Evolutionary conservation across 2,888 invertebrate species (phyloP).

Genomic region (Ectropis crepuscularia): DNA sequence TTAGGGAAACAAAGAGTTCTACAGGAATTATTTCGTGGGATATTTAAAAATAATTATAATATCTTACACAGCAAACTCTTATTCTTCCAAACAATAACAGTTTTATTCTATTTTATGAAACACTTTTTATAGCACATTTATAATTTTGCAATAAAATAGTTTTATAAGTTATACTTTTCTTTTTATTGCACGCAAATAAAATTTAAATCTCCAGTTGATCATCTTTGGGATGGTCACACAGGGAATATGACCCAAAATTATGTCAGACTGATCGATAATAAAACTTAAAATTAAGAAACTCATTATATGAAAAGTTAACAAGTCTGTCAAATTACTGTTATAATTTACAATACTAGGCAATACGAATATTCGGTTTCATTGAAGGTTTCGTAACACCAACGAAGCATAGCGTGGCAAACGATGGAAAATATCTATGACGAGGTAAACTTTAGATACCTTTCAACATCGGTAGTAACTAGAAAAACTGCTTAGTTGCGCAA

Average conservation of each 20-base stretch:
- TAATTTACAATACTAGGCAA: conserved; percentile 47
- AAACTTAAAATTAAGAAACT: not conserved
- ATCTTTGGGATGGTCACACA: too few species aligned
- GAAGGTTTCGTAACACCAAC: conserved; percentile 60
- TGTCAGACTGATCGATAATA: not conserved
- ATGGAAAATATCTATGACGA: conserved; percentile 35
- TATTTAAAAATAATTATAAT: too few species aligned
- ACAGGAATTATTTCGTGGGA: not conserved
- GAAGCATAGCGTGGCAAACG: conserved; percentile 44
- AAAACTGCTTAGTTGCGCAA: conserved; percentile 22
- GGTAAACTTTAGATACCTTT: conserved; percentile 17
- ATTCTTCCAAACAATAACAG: too few species aligned
- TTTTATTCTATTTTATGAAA: too few species aligned
- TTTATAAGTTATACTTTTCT: too few species aligned
- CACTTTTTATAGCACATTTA: too few species aligned
- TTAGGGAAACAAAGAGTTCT: conserved; percentile 9
- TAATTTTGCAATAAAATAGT: too few species aligned
- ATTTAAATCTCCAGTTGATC: too few species aligned
- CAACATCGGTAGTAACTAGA: conserved; percentile 14
- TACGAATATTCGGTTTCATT: conserved; percentile 41
- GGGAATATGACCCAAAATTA: too few species aligned
- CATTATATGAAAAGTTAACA: conserved; percentile 14
- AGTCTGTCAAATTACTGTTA: conserved; percentile 38
- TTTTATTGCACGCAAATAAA: too few species aligned
- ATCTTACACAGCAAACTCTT: too few species aligned